Evolutionary conservation across 2,888 invertebrate species (phyloP).

Genomic region (Pinctada fucata): DNA sequence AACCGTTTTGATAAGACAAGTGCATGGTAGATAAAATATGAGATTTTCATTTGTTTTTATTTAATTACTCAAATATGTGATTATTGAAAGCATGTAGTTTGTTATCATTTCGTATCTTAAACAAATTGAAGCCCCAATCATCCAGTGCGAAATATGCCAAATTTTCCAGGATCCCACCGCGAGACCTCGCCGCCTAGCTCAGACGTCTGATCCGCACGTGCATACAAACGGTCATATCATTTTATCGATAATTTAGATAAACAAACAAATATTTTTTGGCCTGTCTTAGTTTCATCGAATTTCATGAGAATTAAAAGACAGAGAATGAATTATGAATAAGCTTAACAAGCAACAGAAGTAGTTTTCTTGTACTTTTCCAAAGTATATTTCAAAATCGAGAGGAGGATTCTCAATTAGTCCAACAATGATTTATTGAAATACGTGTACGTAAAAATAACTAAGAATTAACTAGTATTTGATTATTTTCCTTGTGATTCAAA

Average conservation of each 20-base stretch:
- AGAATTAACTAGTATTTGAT: too few relatives aligned
- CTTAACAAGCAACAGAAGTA: too few relatives aligned
- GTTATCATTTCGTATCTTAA: constrained; percentile 24
- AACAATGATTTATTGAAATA: too few relatives aligned
- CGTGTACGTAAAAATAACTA: too few relatives aligned
- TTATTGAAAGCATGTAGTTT: constrained; percentile 15
- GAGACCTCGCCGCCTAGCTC: background rate
- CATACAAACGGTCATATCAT: constrained; percentile 10
- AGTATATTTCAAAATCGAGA: too few relatives aligned
- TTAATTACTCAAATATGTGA: constrained; percentile 9
- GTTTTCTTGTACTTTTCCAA: too few relatives aligned
- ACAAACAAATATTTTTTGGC: constrained; percentile 18
- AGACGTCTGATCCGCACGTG: background rate
- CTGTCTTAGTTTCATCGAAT: background rate
- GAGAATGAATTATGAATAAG: background rate
- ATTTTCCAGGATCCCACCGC: background rate
- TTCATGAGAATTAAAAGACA: background rate
- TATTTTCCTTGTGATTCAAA: too few relatives aligned
- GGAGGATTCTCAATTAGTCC: too few relatives aligned
- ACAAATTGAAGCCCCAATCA: constrained; percentile 17
- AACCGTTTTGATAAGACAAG: background rate
- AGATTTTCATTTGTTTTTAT: constrained; percentile 13
- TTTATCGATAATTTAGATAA: constrained; percentile 18
- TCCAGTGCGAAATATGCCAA: constrained; percentile 16
- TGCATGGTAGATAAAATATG: constrained; percentile 21